phyloP scores from a whole-genome alignment of 2,797 vertebrate genomes.

The Dromococcyx pavoninus region DNA sequence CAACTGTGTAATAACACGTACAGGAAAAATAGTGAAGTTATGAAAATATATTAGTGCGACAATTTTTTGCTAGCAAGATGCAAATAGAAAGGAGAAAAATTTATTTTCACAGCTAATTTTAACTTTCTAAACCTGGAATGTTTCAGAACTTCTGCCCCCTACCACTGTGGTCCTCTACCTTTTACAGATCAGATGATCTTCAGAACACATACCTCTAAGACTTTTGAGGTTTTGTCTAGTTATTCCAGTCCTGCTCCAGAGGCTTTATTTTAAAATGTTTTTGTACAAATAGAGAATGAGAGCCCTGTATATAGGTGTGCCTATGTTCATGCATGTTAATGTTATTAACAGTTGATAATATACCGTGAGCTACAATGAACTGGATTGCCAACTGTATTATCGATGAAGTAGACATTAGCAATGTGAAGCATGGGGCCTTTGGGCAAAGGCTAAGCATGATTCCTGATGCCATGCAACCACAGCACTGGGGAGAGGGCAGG shows the following conservation, averaged over 20 bases:
- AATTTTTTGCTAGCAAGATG: neutral
- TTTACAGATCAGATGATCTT: neutral
- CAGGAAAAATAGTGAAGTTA: neutral
- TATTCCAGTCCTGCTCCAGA: neutral
- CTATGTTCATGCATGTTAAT: neutral
- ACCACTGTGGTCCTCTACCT: neutral
- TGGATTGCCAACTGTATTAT: neutral
- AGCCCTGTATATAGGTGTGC: fast-evolving
- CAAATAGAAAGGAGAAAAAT: neutral
- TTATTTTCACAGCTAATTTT: conserved; percentile 16
- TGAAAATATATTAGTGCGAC: neutral
- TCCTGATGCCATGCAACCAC: neutral
- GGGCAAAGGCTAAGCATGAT: fast-evolving
- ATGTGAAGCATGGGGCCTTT: fast-evolving
- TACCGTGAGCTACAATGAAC: neutral
- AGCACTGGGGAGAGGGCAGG: neutral
- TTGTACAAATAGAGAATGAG: neutral
- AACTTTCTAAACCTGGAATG: neutral
- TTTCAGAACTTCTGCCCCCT: neutral
- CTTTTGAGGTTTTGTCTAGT: neutral
- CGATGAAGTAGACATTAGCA: neutral
- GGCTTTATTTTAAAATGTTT: neutral
- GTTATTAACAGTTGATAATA: neutral
- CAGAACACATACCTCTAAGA: neutral
- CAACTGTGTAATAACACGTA: neutral